Conservation (phyloP, 2,888 invertebrate species). For the Ochlodes sylvanus region DNA sequence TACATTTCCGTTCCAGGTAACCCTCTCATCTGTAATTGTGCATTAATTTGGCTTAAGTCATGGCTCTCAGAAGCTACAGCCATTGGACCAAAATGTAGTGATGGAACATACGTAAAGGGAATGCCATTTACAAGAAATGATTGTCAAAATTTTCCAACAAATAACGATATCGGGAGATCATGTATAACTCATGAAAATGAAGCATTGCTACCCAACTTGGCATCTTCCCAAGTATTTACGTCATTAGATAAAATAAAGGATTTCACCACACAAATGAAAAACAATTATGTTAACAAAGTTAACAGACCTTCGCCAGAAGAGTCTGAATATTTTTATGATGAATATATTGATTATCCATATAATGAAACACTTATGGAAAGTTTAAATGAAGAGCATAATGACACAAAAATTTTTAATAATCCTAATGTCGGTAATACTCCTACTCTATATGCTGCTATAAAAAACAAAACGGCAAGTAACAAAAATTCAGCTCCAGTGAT, state of each 20-base stretch:
- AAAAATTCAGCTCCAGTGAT: slow-evolving; percentile 66
- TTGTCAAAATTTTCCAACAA: slow-evolving; percentile 79
- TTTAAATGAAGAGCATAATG: slow-evolving; percentile 60
- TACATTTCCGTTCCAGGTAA: slow-evolving; percentile 86
- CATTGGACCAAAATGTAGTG: slow-evolving; percentile 91
- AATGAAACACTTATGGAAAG: slow-evolving; percentile 83
- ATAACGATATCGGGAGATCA: slow-evolving; percentile 85
- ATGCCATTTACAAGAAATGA: slow-evolving; percentile 89
- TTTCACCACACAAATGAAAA: slow-evolving; percentile 72
- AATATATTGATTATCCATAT: slow-evolving; percentile 91
- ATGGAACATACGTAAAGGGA: slow-evolving; percentile 90
- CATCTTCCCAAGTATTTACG: slow-evolving; percentile 85
- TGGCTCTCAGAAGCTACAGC: slow-evolving; percentile 92
- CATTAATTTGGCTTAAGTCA: slow-evolving; percentile 92
- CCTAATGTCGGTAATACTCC: slow-evolving; percentile 75
- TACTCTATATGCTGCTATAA: slow-evolving; percentile 72
- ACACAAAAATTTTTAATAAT: slow-evolving; percentile 61
- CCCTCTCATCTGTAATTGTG: slow-evolving; percentile 93
- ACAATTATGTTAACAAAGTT: slow-evolving; percentile 76
- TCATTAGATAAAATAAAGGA: slow-evolving; percentile 85
- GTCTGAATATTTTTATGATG: slow-evolving; percentile 93
- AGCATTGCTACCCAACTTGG: slow-evolving; percentile 81
- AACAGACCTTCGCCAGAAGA: slow-evolving; percentile 89
- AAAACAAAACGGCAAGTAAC: slow-evolving; percentile 56
- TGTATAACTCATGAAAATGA: slow-evolving; percentile 88